Evolutionary conservation across 2,797 vertebrate species (phyloP).

Genomic region (Micrastur ruficollis): DNA sequence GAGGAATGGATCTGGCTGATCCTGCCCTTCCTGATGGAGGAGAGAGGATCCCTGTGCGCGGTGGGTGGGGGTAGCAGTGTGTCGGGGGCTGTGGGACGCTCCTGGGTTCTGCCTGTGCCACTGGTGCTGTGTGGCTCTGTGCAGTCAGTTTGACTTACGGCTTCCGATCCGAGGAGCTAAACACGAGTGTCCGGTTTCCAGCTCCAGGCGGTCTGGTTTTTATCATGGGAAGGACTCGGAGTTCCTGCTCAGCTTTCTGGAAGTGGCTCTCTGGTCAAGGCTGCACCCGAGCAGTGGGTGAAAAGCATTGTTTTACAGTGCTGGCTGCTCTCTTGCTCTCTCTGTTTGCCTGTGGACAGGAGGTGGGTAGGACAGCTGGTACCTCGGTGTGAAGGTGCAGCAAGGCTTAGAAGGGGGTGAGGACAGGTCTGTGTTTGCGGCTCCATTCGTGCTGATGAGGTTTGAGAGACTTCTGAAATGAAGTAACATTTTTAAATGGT

Average conservation of each 20-base stretch:
- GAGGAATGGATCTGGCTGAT: background rate
- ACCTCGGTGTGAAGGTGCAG: accelerated
- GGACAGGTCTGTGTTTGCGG: background rate
- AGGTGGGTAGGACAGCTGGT: background rate
- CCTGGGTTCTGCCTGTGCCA: background rate
- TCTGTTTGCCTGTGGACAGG: background rate
- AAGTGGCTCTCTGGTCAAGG: background rate
- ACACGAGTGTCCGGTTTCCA: background rate
- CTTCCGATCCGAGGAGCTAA: background rate
- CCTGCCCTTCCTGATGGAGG: background rate
- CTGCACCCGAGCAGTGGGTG: background rate
- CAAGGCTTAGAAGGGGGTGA: background rate
- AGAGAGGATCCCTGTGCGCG: background rate
- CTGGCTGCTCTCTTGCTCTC: background rate
- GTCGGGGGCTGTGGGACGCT: background rate
- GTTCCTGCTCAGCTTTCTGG: background rate
- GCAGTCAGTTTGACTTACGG: background rate
- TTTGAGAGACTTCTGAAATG: background rate
- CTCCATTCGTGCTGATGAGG: background rate
- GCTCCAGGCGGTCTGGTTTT: background rate
- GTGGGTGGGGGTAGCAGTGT: too few relatives aligned
- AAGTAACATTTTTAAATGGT: background rate
- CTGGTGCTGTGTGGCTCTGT: background rate
- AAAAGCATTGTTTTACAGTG: background rate
- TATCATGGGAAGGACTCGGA: background rate